Evolutionary conservation across 92 coral and sea anemone species (phyloP).

Genomic region (Bergia puertoricense): DNA sequence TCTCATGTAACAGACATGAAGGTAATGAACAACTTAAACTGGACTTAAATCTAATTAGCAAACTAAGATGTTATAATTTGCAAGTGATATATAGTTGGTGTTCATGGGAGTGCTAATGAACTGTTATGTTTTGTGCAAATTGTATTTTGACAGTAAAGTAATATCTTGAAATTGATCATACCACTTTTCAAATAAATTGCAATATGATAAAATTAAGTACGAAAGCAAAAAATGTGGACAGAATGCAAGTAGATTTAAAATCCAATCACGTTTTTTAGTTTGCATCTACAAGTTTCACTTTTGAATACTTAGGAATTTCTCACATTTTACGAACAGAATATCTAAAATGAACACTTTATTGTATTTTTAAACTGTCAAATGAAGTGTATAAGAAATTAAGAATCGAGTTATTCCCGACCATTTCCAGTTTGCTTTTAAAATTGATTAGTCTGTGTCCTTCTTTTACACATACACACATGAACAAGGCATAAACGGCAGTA

Average conservation of each 20-base stretch:
- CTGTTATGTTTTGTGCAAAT: not conserved
- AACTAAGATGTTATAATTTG: not conserved
- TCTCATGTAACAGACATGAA: slow-evolving; percentile 3
- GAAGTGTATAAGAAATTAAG: not conserved
- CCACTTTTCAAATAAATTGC: not conserved
- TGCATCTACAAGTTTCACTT: too few species aligned
- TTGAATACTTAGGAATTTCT: not conserved
- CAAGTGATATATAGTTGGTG: not conserved
- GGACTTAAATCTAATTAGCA: not conserved
- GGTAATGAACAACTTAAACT: not conserved
- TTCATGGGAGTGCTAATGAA: not conserved
- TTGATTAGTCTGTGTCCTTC: not conserved
- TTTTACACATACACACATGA: not conserved
- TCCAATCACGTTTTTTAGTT: not conserved
- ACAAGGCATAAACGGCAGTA: not conserved
- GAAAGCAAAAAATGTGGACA: too few species aligned
- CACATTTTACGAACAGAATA: not conserved
- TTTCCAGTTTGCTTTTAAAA: not conserved
- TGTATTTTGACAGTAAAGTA: not conserved
- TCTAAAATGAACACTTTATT: not conserved
- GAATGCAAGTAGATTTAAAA: not conserved
- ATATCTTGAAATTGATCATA: not conserved
- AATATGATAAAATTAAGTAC: too few species aligned
- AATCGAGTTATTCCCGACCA: not conserved
- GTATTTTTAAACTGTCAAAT: not conserved